phyloP scores from a whole-genome alignment of 2,888 invertebrate species.

The Macaria liturata region DNA sequence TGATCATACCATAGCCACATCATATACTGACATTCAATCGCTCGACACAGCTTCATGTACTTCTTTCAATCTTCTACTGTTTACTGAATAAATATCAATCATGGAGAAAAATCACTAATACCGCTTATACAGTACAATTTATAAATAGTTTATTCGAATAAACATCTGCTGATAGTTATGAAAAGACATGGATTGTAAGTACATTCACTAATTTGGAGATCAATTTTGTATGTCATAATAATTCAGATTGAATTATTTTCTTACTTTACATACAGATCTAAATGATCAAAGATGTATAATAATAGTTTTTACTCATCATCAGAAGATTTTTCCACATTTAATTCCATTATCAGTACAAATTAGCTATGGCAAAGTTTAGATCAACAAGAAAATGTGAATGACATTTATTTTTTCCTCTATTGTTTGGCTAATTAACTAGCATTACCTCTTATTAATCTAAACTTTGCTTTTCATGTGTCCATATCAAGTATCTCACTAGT shows the following conservation, averaged over 20 bases:
- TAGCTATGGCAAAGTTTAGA: too few species aligned
- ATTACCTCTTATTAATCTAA: too few species aligned
- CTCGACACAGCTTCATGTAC: conserved; percentile 39
- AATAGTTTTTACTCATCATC: too few species aligned
- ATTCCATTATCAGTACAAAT: too few species aligned
- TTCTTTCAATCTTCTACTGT: conserved; percentile 30
- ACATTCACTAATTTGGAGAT: conserved; percentile 26
- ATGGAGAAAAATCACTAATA: conserved; percentile 24
- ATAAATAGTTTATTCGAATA: conserved; percentile 22
- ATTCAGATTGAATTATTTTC: neutral
- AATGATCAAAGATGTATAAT: too few species aligned
- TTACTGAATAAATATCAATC: conserved; percentile 29
- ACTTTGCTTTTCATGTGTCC: too few species aligned
- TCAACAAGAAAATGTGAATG: too few species aligned
- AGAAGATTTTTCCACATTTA: too few species aligned
- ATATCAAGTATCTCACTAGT: too few species aligned
- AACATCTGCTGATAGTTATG: conserved; percentile 19
- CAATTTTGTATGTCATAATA: conserved; percentile 3
- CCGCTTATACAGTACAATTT: conserved; percentile 24
- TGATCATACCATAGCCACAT: conserved; percentile 69
- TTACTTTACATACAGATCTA: too few species aligned
- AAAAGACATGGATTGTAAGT: conserved; percentile 22
- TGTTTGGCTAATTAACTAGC: too few species aligned
- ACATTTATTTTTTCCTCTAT: too few species aligned
- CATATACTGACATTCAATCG: conserved; percentile 47